Conservation (phyloP, 1,140 invertebrate genomes). For the Saccostrea echinata region DNA sequence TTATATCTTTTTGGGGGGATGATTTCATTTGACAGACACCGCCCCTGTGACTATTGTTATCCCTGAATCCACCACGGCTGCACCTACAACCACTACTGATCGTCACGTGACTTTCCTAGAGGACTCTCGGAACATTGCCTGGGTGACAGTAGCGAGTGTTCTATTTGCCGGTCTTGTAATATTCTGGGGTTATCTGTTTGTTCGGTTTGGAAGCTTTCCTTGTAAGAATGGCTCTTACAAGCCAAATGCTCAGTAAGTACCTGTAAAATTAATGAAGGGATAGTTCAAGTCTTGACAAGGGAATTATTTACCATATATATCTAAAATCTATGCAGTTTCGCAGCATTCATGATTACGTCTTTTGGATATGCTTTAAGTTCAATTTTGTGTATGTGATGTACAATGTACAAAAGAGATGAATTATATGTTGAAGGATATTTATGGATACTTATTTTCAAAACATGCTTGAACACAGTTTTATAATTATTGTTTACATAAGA, state of each 20-base stretch:
- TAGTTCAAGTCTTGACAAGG: neutral
- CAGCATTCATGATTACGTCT: neutral
- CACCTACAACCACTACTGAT: conserved; percentile 20
- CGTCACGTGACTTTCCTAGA: conserved; percentile 42
- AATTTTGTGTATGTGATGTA: too few relatives aligned
- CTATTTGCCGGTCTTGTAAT: neutral
- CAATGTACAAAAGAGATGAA: too few relatives aligned
- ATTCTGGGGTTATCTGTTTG: neutral
- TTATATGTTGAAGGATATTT: neutral
- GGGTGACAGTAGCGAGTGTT: conserved; percentile 30
- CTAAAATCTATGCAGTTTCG: neutral
- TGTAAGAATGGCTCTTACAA: conserved; percentile 13
- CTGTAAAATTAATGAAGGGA: too few relatives aligned
- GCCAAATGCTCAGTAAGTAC: neutral
- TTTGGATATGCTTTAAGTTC: neutral
- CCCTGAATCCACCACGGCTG: conserved; percentile 11
- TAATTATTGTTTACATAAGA: too few relatives aligned
- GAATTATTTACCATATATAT: neutral
- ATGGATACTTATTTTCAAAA: neutral
- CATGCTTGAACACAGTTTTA: too few relatives aligned
- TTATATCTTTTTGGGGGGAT: too few relatives aligned
- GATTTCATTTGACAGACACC: conserved; percentile 11
- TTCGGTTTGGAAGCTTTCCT: conserved; percentile 19
- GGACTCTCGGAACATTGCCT: conserved; percentile 30
- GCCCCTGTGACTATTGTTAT: conserved; percentile 23